A percentile compares a stretch with the other conserved stretches of the same genome.
phyloP scores from a whole-genome alignment of 2,113 vertebrate genomes.

The Phasianus colchicus region DNA sequence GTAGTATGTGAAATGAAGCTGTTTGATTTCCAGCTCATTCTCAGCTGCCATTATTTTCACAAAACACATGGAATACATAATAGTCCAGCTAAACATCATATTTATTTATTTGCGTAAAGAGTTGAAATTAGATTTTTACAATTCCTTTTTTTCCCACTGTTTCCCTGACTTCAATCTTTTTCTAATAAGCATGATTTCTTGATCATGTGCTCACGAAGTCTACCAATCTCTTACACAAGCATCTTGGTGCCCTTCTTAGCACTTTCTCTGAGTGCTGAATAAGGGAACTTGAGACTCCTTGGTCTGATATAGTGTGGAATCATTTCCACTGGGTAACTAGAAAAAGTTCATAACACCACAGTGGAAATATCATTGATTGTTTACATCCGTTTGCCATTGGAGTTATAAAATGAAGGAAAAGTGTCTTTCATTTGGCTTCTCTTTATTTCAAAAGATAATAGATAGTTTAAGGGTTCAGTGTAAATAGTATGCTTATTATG shows the following conservation, averaged over 20 bases:
- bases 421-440: background rate
- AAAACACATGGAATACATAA: background rate
- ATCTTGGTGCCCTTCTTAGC: background rate
- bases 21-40: background rate
- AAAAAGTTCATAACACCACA: background rate
- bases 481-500: background rate
- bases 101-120: background rate
- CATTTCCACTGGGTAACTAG: background rate
- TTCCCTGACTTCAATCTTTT: background rate
- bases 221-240: background rate
- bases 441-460: background rate
- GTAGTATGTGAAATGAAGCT: background rate
- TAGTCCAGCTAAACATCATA: background rate
- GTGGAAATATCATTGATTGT: background rate
- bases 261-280: background rate
- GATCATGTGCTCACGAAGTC: background rate
- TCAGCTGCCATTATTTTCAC: background rate
- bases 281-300: background rate
- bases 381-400: background rate
- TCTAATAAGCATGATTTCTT: background rate
- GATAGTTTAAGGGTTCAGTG: background rate
- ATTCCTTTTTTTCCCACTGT: background rate
- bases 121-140: background rate
- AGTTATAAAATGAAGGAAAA: background rate
- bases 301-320: background rate